Evolutionary conservation across 1,140 invertebrate genomes (phyloP), one percentile per base, ranked within the genome.

Genomic region (Metopolophium dirhodum): DNA sequence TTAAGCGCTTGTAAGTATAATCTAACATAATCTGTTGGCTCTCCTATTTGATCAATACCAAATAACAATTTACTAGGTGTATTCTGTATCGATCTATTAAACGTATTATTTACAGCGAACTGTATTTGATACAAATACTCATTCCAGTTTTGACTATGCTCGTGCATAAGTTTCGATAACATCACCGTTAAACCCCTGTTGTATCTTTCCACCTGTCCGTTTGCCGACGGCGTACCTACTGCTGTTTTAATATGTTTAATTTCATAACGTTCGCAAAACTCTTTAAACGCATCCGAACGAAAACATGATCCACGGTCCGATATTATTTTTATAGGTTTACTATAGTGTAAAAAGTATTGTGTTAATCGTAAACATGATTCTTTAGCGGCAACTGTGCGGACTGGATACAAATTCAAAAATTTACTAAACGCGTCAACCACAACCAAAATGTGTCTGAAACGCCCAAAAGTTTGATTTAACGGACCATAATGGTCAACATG

Each of bases 381-480:
- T 87, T 94, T 94, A 6, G 93, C 82, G n/a, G 93, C 82, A 8
- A 93, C 94, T 35, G 94, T 93, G 22, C 92, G 93, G 20, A 91
- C 94, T n/a, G 94, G 86, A 51, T 94, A 93, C 61, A 94, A 61
- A 68, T 85, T 94, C 8, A 93, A 82, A 93, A 94, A 94, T 93
- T 94, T 94, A 11, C 94, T 94, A 86, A 95, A 95, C 2, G 88
- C 93, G 90, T 95, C 94, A 7, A 95, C 90, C 6, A 95, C 94
- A 37, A 94, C 94, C 11, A 95, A 93, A 61, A 95, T 94, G 87
- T 95, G 93, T 49, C 90, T 94, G 68, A 68, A 47, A 37, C 90
- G 37, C 7, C 61, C 54, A 82, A 47, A 47, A 47, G 45, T 47
- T 47, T 47, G 45, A 2, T 47, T 47, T 47, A 47, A 47, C 45